Base-by-base conservation (phyloP, 1,140 invertebrate genomes). In the Vanessa tameamea region DNA sequence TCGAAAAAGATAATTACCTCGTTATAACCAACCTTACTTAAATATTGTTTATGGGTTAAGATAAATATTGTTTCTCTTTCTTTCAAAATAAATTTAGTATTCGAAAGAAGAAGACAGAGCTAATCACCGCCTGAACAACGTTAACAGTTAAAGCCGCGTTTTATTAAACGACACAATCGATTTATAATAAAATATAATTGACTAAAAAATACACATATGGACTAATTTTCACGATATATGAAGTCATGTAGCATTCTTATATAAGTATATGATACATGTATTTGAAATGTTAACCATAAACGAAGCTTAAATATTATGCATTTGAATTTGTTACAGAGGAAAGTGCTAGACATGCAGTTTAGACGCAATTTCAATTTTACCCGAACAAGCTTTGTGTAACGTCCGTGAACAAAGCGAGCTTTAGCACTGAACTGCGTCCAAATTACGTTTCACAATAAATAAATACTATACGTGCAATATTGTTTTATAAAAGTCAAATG, bases 291-390 rank as follows among this genome's bases (percentile, higher is more conserved):
- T 26, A n/a, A 59, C 20, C 26, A 47, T 59, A 47, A 43, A 15
- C 14, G 47, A 47, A 20, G 15, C 31, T 12, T n/a, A 43, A 23
- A 48, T 43, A 59, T 1, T 16, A 68, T 55, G 31, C 16, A 69
- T 69, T 59, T 64, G 47, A 53, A 71, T 71, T 71, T 70, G 12
- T 31, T 50, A 47, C 20, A 53, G n/a, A 63, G 59, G 48, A 55
- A 71, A 71, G 69, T 47, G 69, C 61, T 51, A 57, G 59, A 43
- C 23, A 59, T 51, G 55, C 26, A 48, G 72, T 73, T 64, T 63
- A 73, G 65, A 48, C 26, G 72, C 57, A 73, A 68, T 73, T 73
- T 73, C 72, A 73, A 73, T 73, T 69, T 64, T 47, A 48, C 69
- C 64, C 69, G 55, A 9, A 31, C 71, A 65, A 66, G 71, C 64